Percentiles rank a stretch among this genome's conserved stretches.
Evolutionary conservation across 2,113 vertebrate species (phyloP).

Genomic region (Tympanuchus pallidicinctus): DNA sequence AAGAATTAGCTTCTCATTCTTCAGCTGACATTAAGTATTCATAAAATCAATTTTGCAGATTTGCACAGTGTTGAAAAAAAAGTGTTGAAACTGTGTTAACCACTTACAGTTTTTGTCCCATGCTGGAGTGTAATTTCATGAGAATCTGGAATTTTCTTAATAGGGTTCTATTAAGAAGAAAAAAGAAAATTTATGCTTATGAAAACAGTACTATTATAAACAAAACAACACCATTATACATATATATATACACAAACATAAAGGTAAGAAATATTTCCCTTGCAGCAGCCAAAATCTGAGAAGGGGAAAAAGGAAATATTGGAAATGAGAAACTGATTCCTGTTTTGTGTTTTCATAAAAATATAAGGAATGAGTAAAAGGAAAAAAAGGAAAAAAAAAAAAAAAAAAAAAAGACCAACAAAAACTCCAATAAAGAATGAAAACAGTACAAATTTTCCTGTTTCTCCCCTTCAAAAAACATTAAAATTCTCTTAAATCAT

Average conservation of each 20-base stretch:
- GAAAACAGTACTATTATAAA: not conserved
- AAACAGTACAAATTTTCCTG: not conserved
- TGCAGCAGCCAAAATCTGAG: not conserved
- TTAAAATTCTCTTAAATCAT: not conserved
- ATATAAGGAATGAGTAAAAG: not conserved
- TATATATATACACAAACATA: too few species aligned
- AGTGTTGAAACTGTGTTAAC: not conserved
- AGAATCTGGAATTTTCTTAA: constrained; percentile 94
- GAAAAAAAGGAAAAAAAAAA: not conserved
- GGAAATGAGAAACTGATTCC: not conserved
- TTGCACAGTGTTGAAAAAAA: not conserved
- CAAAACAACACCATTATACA: not conserved
- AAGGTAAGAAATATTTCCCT: not conserved
- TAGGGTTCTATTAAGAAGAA: constrained; percentile 82
- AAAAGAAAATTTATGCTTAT: not conserved
- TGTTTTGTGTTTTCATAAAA: not conserved
- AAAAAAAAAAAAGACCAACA: not conserved
- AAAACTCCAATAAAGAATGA: not conserved
- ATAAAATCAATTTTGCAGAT: not conserved
- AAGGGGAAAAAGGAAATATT: not conserved
- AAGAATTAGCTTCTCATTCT: not conserved
- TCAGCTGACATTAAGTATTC: not conserved
- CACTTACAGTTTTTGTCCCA: constrained; percentile 91
- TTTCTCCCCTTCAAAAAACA: not conserved
- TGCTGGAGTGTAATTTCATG: constrained; percentile 96